Conservation (phyloP, 2,797 vertebrate species). For the Galago senegalensis region DNA sequence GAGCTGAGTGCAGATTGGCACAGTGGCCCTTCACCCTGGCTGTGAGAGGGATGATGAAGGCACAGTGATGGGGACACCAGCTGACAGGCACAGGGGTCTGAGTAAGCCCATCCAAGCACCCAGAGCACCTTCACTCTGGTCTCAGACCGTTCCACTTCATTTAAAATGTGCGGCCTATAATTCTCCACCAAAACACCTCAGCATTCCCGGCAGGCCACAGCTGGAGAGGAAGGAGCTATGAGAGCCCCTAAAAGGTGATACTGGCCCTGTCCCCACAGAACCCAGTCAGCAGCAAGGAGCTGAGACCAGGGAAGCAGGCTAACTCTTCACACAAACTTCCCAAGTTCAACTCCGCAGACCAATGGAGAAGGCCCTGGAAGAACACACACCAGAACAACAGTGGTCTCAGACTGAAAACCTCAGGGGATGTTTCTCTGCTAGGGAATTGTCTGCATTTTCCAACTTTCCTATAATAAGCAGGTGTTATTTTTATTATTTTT, state of each 20-base stretch:
- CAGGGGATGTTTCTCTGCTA: background rate
- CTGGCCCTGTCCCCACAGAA: background rate
- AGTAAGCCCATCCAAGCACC: background rate
- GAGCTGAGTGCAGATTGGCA: accelerated
- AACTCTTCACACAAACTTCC: background rate
- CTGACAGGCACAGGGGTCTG: background rate
- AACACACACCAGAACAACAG: background rate
- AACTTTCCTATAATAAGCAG: background rate
- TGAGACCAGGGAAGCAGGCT: background rate
- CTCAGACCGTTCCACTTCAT: background rate
- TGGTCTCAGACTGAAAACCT: background rate
- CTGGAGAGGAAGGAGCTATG: background rate
- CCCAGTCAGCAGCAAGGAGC: background rate
- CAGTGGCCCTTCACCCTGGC: background rate
- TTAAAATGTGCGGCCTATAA: background rate
- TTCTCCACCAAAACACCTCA: background rate
- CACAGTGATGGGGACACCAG: background rate
- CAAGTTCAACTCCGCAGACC: background rate
- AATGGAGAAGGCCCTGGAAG: background rate
- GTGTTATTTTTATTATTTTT: background rate
- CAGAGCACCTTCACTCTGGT: background rate
- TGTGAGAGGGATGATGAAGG: background rate
- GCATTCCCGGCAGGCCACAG: no score
- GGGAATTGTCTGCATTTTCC: background rate
- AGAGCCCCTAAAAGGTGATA: background rate